phyloP scores from a whole-genome alignment of 2,888 invertebrate species.

The Leucoptera coffeella region DNA sequence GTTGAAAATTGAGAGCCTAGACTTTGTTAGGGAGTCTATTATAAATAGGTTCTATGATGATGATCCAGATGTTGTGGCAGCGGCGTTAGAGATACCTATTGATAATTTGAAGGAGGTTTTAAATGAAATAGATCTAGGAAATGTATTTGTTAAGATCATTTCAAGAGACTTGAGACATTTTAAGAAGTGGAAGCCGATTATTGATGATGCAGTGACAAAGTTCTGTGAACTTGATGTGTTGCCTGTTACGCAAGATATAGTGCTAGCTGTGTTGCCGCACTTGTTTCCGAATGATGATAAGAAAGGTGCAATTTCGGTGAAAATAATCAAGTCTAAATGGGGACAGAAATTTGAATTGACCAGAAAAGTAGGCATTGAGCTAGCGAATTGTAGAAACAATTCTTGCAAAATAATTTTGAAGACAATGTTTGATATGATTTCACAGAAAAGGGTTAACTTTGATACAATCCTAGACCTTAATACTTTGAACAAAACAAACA shows the following conservation, averaged over 20 bases:
- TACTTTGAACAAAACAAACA: slow-evolving; percentile 7
- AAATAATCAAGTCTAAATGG: slow-evolving; percentile 28
- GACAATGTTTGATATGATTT: slow-evolving; percentile 21
- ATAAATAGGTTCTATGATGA: slow-evolving; percentile 64
- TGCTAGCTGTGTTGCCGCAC: slow-evolving; percentile 56
- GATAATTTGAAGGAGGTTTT: slow-evolving; percentile 28
- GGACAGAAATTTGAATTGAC: slow-evolving; percentile 21
- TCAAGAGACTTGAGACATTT: slow-evolving; percentile 16
- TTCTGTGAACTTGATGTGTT: slow-evolving; percentile 32
- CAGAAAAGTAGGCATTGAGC: slow-evolving; percentile 12
- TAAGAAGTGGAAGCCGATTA: slow-evolving; percentile 31
- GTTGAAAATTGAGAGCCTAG: slow-evolving; percentile 43
- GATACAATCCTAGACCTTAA: slow-evolving; percentile 19
- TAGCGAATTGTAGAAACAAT: slow-evolving; percentile 11
- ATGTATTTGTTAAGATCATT: slow-evolving; percentile 44
- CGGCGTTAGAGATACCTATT: slow-evolving; percentile 40
- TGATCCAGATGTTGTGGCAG: slow-evolving; percentile 52
- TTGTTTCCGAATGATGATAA: slow-evolving; percentile 47
- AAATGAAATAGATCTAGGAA: slow-evolving; percentile 30
- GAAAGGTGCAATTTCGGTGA: slow-evolving; percentile 17
- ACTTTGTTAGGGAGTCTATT: slow-evolving; percentile 60
- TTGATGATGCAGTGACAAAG: slow-evolving; percentile 28
- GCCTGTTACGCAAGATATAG: slow-evolving; percentile 48
- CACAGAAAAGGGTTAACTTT: slow-evolving; percentile 17
- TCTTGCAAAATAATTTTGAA: slow-evolving; percentile 17